phyloP scores from a whole-genome alignment of 1,140 invertebrate genomes.

The Diprion similis region DNA sequence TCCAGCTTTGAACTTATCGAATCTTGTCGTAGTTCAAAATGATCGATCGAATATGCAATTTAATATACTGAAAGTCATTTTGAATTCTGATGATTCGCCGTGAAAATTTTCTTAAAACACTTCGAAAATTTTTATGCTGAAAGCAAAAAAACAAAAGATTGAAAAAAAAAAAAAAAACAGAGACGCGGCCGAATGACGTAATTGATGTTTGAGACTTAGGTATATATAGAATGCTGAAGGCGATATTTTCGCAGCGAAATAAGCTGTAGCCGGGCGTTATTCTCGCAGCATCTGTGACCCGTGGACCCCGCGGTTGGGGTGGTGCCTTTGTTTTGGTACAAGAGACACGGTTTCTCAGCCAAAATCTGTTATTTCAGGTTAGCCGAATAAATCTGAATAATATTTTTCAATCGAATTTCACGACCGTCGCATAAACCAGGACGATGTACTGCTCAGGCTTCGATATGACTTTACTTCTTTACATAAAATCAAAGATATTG shows the following conservation, averaged over 20 bases:
- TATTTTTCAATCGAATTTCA: constrained; percentile 29
- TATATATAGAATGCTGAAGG: neutral
- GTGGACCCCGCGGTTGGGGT: constrained; percentile 27
- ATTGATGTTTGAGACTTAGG: no score
- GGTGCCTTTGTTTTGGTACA: neutral
- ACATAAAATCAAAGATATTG: constrained; percentile 1
- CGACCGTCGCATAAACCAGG: constrained; percentile 9
- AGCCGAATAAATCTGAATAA: constrained; percentile 53
- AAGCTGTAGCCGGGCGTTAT: constrained; percentile 37
- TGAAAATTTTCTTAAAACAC: no score
- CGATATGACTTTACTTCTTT: constrained; percentile 2
- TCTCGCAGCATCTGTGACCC: constrained; percentile 46
- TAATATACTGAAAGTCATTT: no score
- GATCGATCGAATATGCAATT: no score
- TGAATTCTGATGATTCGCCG: no score
- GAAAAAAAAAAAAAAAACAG: no score
- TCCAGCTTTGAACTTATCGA: no score
- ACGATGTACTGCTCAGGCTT: neutral
- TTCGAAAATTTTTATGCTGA: no score
- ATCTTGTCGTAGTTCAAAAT: no score
- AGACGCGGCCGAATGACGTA: no score
- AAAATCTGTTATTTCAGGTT: constrained; percentile 24
- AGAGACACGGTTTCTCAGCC: constrained; percentile 6
- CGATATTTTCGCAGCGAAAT: constrained; percentile 34
- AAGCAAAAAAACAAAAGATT: no score